phyloP scores from a whole-genome alignment of 1,140 invertebrate genomes.

The Brachionus koreanus region DNA sequence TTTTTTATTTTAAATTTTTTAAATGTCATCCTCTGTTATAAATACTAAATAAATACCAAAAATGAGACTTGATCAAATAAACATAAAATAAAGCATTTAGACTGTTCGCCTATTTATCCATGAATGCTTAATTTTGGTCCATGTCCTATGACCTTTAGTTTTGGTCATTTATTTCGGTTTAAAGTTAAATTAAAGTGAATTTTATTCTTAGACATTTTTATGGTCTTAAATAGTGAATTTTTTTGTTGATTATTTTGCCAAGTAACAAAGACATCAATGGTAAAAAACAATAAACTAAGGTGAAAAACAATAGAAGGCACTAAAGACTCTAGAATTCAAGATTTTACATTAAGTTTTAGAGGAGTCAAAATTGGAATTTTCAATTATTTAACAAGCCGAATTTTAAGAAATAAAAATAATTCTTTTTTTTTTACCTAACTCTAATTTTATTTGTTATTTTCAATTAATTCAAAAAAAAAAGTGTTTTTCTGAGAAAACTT shows the following conservation, averaged over 20 bases:
- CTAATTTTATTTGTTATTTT: neutral
- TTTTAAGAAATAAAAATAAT: neutral
- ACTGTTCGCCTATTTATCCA: neutral
- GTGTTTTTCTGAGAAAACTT: conserved; percentile 8
- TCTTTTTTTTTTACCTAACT: neutral
- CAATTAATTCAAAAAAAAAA: neutral
- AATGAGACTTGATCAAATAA: neutral
- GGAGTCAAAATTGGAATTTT: neutral
- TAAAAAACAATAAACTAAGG: neutral
- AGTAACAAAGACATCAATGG: neutral
- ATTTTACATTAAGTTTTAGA: neutral
- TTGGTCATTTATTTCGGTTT: neutral
- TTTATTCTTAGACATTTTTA: neutral
- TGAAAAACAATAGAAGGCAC: neutral
- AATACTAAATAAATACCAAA: neutral
- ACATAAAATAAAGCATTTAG: neutral
- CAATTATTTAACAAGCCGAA: neutral
- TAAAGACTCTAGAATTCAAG: neutral
- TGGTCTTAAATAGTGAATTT: neutral
- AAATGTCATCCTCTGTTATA: neutral
- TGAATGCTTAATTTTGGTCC: neutral
- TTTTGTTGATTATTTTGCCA: neutral
- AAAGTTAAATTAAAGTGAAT: neutral
- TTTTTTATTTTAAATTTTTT: neutral
- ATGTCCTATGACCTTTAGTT: neutral